Percentiles rank a stretch among this genome's conserved stretches.
phyloP scores from a whole-genome alignment of 2,888 invertebrate genomes.

The Epinotia demarniana region DNA sequence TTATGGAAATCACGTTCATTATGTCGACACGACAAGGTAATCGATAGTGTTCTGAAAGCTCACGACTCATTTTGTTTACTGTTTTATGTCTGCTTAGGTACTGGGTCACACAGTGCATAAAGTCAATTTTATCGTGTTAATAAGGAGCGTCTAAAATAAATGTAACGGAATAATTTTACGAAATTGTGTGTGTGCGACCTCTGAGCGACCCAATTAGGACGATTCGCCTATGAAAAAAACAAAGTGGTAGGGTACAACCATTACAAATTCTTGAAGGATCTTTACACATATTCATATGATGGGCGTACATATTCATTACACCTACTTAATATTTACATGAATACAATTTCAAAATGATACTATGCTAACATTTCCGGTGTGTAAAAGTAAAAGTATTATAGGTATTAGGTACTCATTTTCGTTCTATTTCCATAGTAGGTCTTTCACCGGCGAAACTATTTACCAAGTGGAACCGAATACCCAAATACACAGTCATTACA shows the following conservation, averaged over 20 bases:
- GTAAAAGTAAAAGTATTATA: too few species aligned
- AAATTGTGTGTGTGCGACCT: too few species aligned
- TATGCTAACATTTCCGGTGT: too few species aligned
- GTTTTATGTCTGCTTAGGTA: slow-evolving; percentile 1
- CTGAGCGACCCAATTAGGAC: too few species aligned
- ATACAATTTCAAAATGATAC: too few species aligned
- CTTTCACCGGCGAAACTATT: background rate
- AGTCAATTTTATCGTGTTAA: background rate
- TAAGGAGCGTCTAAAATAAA: background rate
- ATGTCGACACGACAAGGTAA: background rate
- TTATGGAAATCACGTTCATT: slow-evolving; percentile 10
- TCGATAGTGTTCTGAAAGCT: slow-evolving; percentile 18
- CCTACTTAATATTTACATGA: too few species aligned
- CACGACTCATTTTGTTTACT: slow-evolving; percentile 20
- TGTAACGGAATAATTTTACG: background rate
- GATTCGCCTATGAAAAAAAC: too few species aligned
- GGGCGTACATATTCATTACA: too few species aligned
- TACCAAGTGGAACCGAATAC: slow-evolving; percentile 11
- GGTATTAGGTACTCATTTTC: too few species aligned
- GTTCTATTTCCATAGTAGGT: background rate
- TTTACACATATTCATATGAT: too few species aligned
- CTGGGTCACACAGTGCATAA: background rate
- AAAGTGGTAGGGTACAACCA: too few species aligned
- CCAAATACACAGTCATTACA: slow-evolving; percentile 25
- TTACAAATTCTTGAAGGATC: too few species aligned